phyloP scores from a whole-genome alignment of 2,797 vertebrate species.

The Calcarius lapponicus region DNA sequence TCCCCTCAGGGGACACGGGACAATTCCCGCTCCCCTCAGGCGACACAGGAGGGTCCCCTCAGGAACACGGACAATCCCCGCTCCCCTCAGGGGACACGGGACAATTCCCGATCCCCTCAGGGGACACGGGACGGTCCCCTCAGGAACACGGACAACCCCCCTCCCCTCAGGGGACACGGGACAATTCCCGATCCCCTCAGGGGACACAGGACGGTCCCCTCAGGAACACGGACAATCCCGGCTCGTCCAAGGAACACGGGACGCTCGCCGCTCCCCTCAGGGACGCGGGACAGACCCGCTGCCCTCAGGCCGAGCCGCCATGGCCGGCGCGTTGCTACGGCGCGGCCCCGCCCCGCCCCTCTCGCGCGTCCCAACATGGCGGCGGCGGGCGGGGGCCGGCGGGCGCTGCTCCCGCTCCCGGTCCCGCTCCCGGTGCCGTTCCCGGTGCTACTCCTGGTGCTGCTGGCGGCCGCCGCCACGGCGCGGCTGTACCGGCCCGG shows the following conservation, averaged over 20 bases:
- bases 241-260: not conserved
- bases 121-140: not conserved
- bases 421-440: not conserved
- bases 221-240: not conserved
- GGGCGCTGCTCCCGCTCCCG: not conserved
- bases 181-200: not conserved
- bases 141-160: not conserved
- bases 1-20: too few relatives aligned
- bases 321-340: conserved; percentile 20
- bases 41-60: not conserved
- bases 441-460: not conserved
- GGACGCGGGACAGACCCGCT: accelerated
- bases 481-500: conserved; percentile 80
- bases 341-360: conserved; percentile 17
- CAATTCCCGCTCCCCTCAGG: too few relatives aligned
- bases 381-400: not conserved
- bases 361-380: conserved; percentile 25
- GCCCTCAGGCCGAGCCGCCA: not conserved
- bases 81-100: too few relatives aligned
- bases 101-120: not conserved
- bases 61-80: too few relatives aligned
- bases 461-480: not conserved
- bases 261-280: too few relatives aligned
- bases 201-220: not conserved
- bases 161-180: too few relatives aligned